phyloP scores from a whole-genome alignment of 2,888 invertebrate species.

The Heteromyza rotundicornis region DNA sequence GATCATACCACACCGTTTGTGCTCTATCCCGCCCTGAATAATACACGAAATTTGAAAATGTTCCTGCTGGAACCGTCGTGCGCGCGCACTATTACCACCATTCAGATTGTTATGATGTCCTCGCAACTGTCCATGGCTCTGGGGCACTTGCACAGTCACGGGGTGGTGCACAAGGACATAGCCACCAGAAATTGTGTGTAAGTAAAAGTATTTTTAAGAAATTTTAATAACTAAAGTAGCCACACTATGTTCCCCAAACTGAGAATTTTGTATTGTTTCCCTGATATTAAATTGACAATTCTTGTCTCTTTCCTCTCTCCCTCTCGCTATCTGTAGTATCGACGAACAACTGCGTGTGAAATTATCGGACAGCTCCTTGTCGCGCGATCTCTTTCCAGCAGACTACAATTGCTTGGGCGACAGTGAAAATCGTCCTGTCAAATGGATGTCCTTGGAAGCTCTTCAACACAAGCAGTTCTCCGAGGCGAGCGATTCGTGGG shows the following conservation, averaged over 20 bases:
- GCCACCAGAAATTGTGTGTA: slow-evolving; percentile 92
- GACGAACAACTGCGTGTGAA: slow-evolving; percentile 82
- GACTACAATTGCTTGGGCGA: slow-evolving; percentile 95
- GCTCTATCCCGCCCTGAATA: slow-evolving; percentile 71
- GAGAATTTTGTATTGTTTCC: no score
- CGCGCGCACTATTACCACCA: slow-evolving; percentile 66
- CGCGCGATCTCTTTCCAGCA: slow-evolving; percentile 88
- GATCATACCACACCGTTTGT: slow-evolving; percentile 88
- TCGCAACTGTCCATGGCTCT: slow-evolving; percentile 86
- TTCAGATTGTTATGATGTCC: slow-evolving; percentile 84
- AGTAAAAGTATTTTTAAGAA: slow-evolving; percentile 58
- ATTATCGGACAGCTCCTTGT: slow-evolving; percentile 85
- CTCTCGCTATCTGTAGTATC: slow-evolving; percentile 67
- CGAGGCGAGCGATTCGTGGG: slow-evolving; percentile 93
- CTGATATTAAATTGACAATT: background rate
- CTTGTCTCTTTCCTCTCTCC: background rate
- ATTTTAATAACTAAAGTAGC: background rate
- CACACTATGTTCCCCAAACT: background rate
- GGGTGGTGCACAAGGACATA: slow-evolving; percentile 87
- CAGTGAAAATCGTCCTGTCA: slow-evolving; percentile 91
- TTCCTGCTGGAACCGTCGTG: slow-evolving; percentile 58
- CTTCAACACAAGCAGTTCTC: slow-evolving; percentile 81
- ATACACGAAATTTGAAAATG: slow-evolving; percentile 64
- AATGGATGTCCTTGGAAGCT: slow-evolving; percentile 92
- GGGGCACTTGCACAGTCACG: slow-evolving; percentile 85